These are phyloP conservation scores for Nematopogon swammerdamellus DNA, from an alignment of 2,888 invertebrate species.

Conservation along the genomic window DNA sequence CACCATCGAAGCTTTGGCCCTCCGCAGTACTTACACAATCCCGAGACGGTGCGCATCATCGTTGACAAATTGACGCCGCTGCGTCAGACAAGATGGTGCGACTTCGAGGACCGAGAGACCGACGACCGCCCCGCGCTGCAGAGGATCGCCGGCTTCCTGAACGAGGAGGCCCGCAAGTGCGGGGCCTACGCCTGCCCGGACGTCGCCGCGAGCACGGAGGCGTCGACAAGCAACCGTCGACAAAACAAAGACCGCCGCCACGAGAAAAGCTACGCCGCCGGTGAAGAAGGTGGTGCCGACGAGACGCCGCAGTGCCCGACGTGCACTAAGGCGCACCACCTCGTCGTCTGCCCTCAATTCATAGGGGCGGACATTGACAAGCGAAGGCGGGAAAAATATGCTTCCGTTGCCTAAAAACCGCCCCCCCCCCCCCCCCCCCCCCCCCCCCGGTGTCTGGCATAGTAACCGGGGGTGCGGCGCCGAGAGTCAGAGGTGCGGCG, in stretches of 20 bases:
- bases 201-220: not conserved
- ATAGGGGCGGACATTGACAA: not conserved
- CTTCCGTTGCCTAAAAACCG: not conserved
- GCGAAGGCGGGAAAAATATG: not conserved
- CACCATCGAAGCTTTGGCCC: not conserved
- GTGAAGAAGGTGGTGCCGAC: too few relatives aligned
- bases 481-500: too few relatives aligned
- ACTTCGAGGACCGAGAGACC: not conserved
- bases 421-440: too few relatives aligned
- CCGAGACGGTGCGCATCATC: not conserved
- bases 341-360: not conserved
- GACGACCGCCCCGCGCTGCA: not conserved
- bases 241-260: too few relatives aligned
- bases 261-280: too few relatives aligned
- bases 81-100: slow-evolving; percentile 1
- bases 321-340: too few relatives aligned
- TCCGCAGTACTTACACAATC: slow-evolving; percentile 2
- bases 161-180: slow-evolving; percentile 1
- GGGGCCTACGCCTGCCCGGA: not conserved
- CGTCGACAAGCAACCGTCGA: too few relatives aligned
- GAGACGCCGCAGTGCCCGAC: too few relatives aligned
- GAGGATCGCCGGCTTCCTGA: not conserved
- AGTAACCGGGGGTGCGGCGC: too few relatives aligned
- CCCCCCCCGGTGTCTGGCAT: too few relatives aligned
- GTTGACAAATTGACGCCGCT: slow-evolving; percentile 1